Base-by-base conservation (phyloP, 2,113 vertebrate genomes). In the Coracopsis vasa region DNA sequence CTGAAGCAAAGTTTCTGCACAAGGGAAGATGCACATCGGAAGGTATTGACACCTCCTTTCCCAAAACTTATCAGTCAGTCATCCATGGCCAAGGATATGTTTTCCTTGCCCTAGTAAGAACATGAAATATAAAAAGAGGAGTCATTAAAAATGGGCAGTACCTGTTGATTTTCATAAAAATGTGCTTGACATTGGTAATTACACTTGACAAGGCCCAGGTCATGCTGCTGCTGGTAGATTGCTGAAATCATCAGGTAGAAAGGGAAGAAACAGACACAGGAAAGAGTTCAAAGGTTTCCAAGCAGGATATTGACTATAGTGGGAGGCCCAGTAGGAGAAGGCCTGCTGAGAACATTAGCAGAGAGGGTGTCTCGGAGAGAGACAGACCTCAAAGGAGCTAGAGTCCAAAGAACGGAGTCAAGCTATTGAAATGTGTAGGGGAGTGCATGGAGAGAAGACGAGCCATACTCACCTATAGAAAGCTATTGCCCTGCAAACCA, bases 1-100 rank as follows among this genome's bases (percentile, higher is more conserved):
- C 91, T 0, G n/a, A 8, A 21, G 62, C 97, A 23, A 54, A 92
- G 78, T 99, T 99, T 90, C 88, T 96, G 88, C 94, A 88, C 86
- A 97, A 35, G 39, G 97, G 97, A 77, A 24, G 13, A 2, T 98
- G 98, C 78, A 18, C 2, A 15, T 10, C 60, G 41, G 7, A 51
- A 97, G 98, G 98, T 98, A 98, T 67, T 67, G 20, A 80, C 31
- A 51, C 51, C 28, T 69, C 56, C 9, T 12, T 62, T 88, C 51
- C 62, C 31, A 18, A 53, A 69, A 45, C 33, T 4, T 29, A 15
- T n/a, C 41, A 5, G 8, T 56, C 14, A n/a, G 21, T 42, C 42
- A 11, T 7, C 41, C 27, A 11, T 39, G 29, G 31, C 35, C 66
- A 37, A 69, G 74, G 51, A 74, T 56, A 28, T 64, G 12, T 53